phyloP scores from a whole-genome alignment of 2,797 vertebrate species.

The Phoeniculus purpureus region DNA sequence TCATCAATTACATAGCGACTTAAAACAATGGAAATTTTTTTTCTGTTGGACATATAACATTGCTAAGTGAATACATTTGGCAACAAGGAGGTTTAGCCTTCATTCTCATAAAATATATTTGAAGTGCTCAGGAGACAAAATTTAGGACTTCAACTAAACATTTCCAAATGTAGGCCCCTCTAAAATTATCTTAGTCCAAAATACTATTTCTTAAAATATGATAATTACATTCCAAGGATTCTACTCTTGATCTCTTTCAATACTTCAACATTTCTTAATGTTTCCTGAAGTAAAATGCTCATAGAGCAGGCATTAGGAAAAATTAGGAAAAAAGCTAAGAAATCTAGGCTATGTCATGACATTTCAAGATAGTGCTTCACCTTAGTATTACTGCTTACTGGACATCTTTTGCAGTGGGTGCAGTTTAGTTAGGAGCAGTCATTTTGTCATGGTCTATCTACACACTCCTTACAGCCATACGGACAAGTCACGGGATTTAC shows the following conservation, averaged over 20 bases:
- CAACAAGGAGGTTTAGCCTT: not conserved
- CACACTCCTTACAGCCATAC: not conserved
- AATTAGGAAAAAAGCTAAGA: not conserved
- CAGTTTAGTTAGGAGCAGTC: not conserved
- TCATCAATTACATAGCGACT: not conserved
- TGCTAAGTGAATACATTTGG: not conserved
- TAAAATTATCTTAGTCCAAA: not conserved
- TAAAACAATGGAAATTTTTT: not conserved
- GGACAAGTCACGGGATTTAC: constrained; percentile 30
- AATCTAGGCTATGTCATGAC: not conserved
- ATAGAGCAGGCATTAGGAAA: not conserved
- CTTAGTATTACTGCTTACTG: not conserved
- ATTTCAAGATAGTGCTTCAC: not conserved
- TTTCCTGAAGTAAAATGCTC: not conserved
- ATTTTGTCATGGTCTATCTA: not conserved
- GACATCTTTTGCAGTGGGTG: not conserved
- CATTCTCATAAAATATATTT: not conserved
- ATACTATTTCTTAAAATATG: not conserved
- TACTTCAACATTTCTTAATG: not conserved
- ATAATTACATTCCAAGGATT: not conserved
- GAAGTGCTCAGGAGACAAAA: not conserved
- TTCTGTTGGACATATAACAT: not conserved
- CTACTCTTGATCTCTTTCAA: not conserved
- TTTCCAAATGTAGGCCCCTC: not conserved
- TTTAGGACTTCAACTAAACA: not conserved